Base-by-base conservation (phyloP, 2,113 vertebrate species). In the Clarias magur region DNA sequence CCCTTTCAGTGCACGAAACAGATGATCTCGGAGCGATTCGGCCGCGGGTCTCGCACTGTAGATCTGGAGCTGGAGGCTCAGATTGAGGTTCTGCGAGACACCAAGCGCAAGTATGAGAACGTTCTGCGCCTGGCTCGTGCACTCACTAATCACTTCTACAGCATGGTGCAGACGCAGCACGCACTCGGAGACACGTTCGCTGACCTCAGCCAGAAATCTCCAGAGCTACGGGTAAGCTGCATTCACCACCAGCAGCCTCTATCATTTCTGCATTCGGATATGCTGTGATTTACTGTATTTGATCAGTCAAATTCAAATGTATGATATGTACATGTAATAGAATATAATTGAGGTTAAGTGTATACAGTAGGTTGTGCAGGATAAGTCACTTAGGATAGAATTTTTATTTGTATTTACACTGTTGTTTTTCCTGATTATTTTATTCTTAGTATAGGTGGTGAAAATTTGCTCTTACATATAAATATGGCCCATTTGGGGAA, bases 201-300 rank as follows among this genome's bases (percentile, higher is more conserved):
- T 0, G 98, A 99, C 93, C 98, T 99, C 94, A 99, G 98, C 94
- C 98, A 99, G 96, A 99, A 99, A 90, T 99, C 98, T 13, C 98
- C 98, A 0, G 98, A 99, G 92, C 96, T 99, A 48, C 96, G 98
- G 96, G 98, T 98, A 68, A 88, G 85, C 11, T 38, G 3, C 17
- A 3, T 15, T 17, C 4, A 42, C 4, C 17, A 54, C 23, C 8
- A 57, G 15, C 54, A 21, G 78, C 3, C 78, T 23, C 9, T 1
- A 11, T 62, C n/a, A 80, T 27, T 60, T 23, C 17, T 3, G 57
- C n/a, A 9, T 59, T 34, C 21, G 17, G 27, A 60, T 38, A 80
- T 34, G 3, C 63, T 62, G 1, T 54, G 12, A 72, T 56, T n/a
- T 48, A n/a, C n/a, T n/a, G n/a, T n/a, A 1, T 42, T 73, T 2